Conservation (phyloP, 1,140 invertebrate genomes). For the Ostrea denselamellosa region DNA sequence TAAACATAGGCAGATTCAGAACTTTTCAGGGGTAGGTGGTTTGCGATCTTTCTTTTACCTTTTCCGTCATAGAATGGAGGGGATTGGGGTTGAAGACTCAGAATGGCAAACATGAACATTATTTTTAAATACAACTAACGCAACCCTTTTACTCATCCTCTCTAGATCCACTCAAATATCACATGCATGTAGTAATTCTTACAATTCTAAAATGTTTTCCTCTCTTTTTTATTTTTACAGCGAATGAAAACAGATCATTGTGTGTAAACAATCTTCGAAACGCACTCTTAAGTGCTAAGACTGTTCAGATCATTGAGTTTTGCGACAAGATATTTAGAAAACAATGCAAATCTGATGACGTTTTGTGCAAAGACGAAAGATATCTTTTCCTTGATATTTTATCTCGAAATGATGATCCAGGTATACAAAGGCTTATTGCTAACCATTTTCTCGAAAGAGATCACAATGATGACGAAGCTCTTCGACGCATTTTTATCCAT, state of each 20-base stretch:
- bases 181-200: no score
- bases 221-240: neutral
- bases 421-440: neutral
- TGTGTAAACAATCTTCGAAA: neutral
- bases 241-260: neutral
- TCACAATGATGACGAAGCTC: neutral
- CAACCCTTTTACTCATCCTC: no score
- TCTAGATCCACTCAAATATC: no score
- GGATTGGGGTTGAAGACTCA: no score
- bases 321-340: neutral
- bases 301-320: neutral
- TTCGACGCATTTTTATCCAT: neutral
- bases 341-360: neutral
- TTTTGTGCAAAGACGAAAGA: neutral
- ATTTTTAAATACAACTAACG: no score
- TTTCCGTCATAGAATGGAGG: no score
- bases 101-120: no score
- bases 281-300: neutral
- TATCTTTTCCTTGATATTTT: neutral
- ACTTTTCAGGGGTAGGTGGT: no score
- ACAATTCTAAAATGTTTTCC: no score
- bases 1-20: no score
- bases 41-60: no score
- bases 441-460: neutral
- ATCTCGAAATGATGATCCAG: neutral